Evolutionary conservation across 2,113 vertebrate species (phyloP), one percentile per base, ranked within the genome.

Genomic region (Marcusenius ussheri): DNA sequence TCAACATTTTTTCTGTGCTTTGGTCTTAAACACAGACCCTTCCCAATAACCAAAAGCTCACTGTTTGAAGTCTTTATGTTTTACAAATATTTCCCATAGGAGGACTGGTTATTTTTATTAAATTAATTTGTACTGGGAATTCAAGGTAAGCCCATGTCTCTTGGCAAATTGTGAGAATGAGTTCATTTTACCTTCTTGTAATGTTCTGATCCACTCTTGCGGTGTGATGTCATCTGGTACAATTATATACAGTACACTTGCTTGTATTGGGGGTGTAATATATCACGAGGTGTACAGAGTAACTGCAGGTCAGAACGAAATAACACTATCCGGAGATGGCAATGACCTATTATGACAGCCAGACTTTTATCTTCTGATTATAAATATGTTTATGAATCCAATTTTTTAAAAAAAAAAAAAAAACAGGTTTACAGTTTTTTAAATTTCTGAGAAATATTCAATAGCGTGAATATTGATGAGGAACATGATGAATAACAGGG

Each of bases 361-460:
- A 91, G 51, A 85, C 91, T 91, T 91, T 91, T 62, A n/a, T 90
- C 49, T 85, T 3, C 80, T 58, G 74, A 91, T 46, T 90, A 88
- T 92, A 90, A 91, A 92, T 92, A 90, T n/a, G 89, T 80, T 87
- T 91, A 90, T 93, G 91, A 93, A 92, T 95, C 77, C 58, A 92
- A 74, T 51, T 50, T 9, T 47, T 49, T 49, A 47, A 49, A 9
- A 11, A 49, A 0, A 49, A 49, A 51, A 51, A 91, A 91, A 84
- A 93, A 94, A 92, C 91, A 35, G 74, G 92, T 94, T 90, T 93
- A 91, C 86, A 62, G 86, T 92, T 46, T 91, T 51, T 91, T 5
- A 13, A 49, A 85, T 91, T 92, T 49, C 51, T 90, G 45, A n/a
- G 45, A 46, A 47, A 84, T 24, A 84, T 39, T 84, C 46, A 49